phyloP scores from a whole-genome alignment of 1,140 invertebrate genomes.

The Aphelenchoides besseyi region DNA sequence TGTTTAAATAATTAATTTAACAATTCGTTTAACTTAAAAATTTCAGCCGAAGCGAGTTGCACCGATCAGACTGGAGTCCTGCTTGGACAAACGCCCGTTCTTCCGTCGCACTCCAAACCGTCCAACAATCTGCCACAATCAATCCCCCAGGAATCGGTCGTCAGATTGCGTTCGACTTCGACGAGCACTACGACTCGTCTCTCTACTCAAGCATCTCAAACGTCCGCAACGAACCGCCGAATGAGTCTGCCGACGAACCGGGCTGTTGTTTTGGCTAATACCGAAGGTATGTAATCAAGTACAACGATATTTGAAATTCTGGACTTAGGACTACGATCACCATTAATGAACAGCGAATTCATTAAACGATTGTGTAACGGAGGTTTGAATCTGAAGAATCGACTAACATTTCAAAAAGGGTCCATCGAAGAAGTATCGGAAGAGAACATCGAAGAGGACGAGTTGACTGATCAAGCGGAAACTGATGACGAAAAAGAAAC shows the following conservation, averaged over 20 bases:
- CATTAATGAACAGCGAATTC: conserved; percentile 7
- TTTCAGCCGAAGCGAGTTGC: conserved; percentile 31
- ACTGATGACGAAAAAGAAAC: conserved; percentile 22
- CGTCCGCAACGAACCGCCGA: not conserved
- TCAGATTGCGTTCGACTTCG: not conserved
- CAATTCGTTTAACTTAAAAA: too few species aligned
- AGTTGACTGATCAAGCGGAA: conserved; percentile 10
- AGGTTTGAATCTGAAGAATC: not conserved
- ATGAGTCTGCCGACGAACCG: not conserved
- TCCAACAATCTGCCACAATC: not conserved
- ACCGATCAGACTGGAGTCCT: not conserved
- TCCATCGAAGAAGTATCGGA: not conserved
- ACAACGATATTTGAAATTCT: not conserved
- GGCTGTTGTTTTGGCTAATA: not conserved
- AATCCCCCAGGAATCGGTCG: not conserved
- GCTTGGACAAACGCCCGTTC: not conserved
- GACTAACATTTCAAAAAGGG: not conserved
- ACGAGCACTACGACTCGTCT: not conserved
- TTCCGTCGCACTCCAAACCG: not conserved
- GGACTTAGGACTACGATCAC: not conserved
- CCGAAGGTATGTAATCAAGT: not conserved
- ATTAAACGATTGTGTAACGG: not conserved
- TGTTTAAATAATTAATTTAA: too few species aligned
- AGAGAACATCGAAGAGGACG: not conserved
- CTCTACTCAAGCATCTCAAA: not conserved